phyloP scores from a whole-genome alignment of 2,797 vertebrate genomes.

The Hemibagrus guttatus region DNA sequence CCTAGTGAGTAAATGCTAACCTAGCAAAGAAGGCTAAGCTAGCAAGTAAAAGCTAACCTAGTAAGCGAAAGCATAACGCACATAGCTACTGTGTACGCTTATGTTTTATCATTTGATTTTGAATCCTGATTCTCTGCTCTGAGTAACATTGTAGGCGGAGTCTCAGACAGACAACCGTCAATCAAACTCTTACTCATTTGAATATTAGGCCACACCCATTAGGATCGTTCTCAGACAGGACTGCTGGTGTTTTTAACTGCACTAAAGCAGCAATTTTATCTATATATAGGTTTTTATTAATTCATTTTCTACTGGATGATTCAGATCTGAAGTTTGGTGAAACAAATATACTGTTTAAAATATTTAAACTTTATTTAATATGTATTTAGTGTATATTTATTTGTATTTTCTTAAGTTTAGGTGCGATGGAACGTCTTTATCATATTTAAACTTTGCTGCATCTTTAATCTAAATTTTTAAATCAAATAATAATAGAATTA shows the following conservation, averaged over 20 bases:
- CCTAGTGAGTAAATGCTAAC: too few relatives aligned
- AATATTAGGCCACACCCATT: neutral
- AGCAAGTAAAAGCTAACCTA: too few relatives aligned
- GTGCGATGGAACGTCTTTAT: neutral
- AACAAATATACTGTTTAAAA: neutral
- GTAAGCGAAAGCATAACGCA: too few relatives aligned
- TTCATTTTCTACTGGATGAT: neutral
- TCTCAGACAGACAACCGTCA: neutral
- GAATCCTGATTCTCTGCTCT: neutral
- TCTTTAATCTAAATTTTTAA: too few relatives aligned
- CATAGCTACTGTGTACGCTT: neutral
- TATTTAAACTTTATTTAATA: neutral
- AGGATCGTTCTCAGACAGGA: neutral
- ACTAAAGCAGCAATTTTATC: neutral
- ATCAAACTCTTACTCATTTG: neutral
- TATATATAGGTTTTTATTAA: neutral
- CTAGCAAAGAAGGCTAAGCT: too few relatives aligned
- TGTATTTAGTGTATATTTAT: neutral
- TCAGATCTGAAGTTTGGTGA: neutral
- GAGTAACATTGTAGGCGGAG: neutral
- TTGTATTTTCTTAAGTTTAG: neutral
- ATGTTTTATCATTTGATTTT: neutral
- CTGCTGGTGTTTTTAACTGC: neutral
- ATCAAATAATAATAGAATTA: too few relatives aligned
- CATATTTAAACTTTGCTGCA: neutral